Evolutionary conservation across 1,140 invertebrate species (phyloP), one percentile per base, ranked within the genome.

Genomic region (Sycophaga agraensis): DNA sequence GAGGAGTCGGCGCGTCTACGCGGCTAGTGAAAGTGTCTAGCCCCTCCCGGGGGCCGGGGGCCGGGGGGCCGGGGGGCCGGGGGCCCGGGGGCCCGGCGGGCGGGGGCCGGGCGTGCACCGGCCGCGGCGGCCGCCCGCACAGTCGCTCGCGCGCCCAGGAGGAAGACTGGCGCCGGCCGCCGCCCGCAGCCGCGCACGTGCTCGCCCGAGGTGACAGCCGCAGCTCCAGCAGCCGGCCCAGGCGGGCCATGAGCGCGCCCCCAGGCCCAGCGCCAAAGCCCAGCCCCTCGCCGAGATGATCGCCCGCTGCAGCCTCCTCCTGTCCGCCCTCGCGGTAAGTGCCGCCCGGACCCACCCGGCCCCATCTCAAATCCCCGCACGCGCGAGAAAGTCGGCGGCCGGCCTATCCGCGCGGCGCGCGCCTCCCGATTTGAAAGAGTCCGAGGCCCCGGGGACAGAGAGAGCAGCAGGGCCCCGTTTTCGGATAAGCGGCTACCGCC

Each of bases 1-100:
- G n/a, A 19, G 28, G n/a, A n/a, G n/a, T n/a, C n/a, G n/a, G n/a
- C n/a, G n/a, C n/a, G n/a, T n/a, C n/a, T n/a, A 35, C 17, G 17
- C 42, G 56, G 6, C 56, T 58, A 72, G 73, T 74, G 73, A 74
- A 74, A 74, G 73, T 74, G 66, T 62, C 43, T 65, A 58, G 67
- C 70, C 73, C 73, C 73, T 72, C 71, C 66, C 43, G 46, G 60
- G 24, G 50, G 43, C 24, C 39, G n/a, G n/a, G n/a, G n/a, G 17
- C 45, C 51, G 46, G 59, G 67, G 68, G 14, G n/a, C 46, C 12
- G 46, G 26, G 46, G 16, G n/a, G 16, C 39, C 39, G 34, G 8
- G 19, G 26, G 50, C 42, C 22, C 54, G 40, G 19, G 40, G 26
- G n/a, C 34, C 31, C 16, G 16, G 34, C 54, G 24, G n/a, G n/a